Evolutionary conservation across 2,797 vertebrate species (phyloP).

Genomic region (Morus bassanus): DNA sequence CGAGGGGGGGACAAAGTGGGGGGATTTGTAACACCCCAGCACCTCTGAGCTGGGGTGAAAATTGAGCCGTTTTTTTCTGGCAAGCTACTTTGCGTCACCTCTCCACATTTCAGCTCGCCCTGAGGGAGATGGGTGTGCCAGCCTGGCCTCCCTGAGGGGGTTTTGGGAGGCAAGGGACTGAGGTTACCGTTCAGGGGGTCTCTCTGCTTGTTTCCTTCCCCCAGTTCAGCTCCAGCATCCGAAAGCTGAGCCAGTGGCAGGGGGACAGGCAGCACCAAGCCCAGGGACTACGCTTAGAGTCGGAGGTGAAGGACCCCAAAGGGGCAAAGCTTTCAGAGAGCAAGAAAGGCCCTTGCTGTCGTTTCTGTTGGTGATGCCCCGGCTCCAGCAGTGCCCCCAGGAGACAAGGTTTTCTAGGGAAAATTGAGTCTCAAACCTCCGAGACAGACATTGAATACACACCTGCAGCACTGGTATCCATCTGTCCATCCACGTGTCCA

Average conservation of each 20-base stretch:
- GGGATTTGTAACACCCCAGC: not conserved
- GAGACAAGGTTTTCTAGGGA: not conserved
- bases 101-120: not conserved
- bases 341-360: not conserved
- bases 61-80: not conserved
- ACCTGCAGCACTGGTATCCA: not conserved
- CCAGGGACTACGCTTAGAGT: not conserved
- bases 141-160: accelerated
- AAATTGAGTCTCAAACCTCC: not conserved
- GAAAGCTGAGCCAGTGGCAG: accelerated
- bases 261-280: not conserved
- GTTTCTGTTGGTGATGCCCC: not conserved
- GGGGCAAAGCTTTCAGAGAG: not conserved
- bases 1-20: not conserved
- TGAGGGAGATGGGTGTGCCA: not conserved
- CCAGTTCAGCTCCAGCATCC: accelerated
- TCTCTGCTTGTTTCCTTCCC: not conserved
- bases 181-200: not conserved
- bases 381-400: accelerated
- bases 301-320: not conserved
- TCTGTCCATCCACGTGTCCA: not conserved
- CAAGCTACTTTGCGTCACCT: not conserved
- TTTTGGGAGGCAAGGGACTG: accelerated
- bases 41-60: not conserved
- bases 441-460: not conserved